phyloP scores from a whole-genome alignment of 35 echinoderm and acorn worm species.

The Ophiothrix spiculata region DNA sequence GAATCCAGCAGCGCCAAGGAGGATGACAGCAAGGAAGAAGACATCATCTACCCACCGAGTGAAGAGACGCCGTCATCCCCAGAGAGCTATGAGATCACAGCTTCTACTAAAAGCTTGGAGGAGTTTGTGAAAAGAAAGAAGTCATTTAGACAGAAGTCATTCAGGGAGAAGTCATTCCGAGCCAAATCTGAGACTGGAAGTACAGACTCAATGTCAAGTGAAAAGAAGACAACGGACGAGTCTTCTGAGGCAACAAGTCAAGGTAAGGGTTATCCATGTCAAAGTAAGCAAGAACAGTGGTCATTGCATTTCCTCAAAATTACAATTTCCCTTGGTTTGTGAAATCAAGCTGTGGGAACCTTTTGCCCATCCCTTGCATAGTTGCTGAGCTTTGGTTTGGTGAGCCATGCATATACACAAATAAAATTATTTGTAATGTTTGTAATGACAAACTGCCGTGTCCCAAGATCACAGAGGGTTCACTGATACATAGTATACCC shows the following conservation, averaged over 20 bases:
- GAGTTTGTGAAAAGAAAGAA: conserved; percentile 24
- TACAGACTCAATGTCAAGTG: neutral
- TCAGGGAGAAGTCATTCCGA: neutral
- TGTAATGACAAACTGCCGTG: too few species aligned
- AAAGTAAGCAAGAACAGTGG: too few species aligned
- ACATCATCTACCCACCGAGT: conserved; percentile 68
- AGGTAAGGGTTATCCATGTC: neutral
- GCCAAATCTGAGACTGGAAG: neutral
- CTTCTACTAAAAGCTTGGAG: conserved; percentile 59
- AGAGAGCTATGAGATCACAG: conserved; percentile 82
- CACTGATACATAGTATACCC: too few species aligned
- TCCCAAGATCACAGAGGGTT: too few species aligned
- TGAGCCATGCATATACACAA: too few species aligned
- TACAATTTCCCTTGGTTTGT: too few species aligned
- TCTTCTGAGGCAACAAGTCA: neutral
- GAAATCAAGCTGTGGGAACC: too few species aligned
- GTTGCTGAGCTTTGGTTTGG: too few species aligned
- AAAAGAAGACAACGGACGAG: neutral
- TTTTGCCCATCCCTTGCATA: too few species aligned
- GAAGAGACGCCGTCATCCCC: conserved; percentile 40
- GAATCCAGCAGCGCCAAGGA: conserved; percentile 59
- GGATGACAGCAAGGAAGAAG: conserved; percentile 35
- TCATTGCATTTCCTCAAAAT: too few species aligned
- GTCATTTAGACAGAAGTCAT: neutral
- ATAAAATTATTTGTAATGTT: too few species aligned